Evolutionary conservation across 37 sponge, comb jelly and placozoan species (phyloP).

Genomic region (Hexactinellida sp.): DNA sequence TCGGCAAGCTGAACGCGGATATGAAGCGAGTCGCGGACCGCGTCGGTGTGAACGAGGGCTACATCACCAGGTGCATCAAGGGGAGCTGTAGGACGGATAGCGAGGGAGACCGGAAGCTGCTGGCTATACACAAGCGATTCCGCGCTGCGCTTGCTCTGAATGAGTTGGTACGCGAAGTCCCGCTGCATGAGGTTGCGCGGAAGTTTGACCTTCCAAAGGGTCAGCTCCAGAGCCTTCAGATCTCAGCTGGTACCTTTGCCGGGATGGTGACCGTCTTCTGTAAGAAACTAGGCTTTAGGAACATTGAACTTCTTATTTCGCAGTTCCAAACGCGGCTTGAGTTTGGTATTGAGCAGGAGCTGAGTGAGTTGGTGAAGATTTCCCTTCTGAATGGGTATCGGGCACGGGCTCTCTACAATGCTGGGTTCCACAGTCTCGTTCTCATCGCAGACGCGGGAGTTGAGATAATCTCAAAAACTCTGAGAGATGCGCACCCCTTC

Average conservation of each 20-base stretch:
- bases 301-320: conserved; percentile 75
- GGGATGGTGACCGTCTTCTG: conserved; percentile 97
- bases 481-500: conserved; percentile 75
- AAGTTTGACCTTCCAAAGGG: conserved; percentile 73
- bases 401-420: conserved; percentile 85
- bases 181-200: conserved; percentile 46
- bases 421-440: conserved; percentile 68
- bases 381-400: conserved; percentile 70
- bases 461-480: conserved; percentile 36
- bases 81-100: conserved; percentile 41
- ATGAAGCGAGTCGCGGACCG: conserved; percentile 69
- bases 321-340: conserved; percentile 85
- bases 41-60: conserved; percentile 78
- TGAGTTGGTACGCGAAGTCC: conserved; percentile 78
- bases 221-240: conserved; percentile 82
- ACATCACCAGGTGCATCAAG: conserved; percentile 52
- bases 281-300: conserved; percentile 65
- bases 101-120: conserved; percentile 23
- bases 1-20: conserved; percentile 57
- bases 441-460: conserved; percentile 67
- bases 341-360: conserved; percentile 86
- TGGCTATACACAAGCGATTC: conserved; percentile 68
- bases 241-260: conserved; percentile 80
- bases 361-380: conserved; percentile 76
- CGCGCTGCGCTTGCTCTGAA: conserved; percentile 77